Percentiles rank a stretch among this genome's conserved stretches.
phyloP scores from a whole-genome alignment of 2,888 invertebrate genomes.

The Tigriopus californicus region DNA sequence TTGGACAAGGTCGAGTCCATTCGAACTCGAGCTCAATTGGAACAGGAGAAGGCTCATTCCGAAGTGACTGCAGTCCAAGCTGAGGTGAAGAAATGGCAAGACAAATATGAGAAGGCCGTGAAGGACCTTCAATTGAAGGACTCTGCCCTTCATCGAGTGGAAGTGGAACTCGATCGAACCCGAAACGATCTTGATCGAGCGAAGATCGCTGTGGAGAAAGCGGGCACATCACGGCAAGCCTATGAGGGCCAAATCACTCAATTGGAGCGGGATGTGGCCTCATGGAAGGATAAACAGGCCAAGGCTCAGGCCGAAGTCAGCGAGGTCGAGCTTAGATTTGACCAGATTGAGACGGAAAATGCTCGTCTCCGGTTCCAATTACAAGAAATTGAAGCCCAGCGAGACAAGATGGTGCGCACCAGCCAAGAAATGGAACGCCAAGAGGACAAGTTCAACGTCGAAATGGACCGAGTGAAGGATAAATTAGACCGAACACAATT shows the following conservation, averaged over 20 bases:
- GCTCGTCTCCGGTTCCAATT: slow-evolving; percentile 22
- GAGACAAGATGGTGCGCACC: slow-evolving; percentile 4
- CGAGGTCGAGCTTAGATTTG: slow-evolving; percentile 20
- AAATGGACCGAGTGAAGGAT: slow-evolving; percentile 19
- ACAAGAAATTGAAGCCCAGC: slow-evolving; percentile 21
- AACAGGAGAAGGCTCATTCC: slow-evolving; percentile 17
- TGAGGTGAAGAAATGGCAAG: slow-evolving; percentile 12
- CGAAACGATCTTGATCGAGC: slow-evolving; percentile 6
- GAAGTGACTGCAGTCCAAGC: slow-evolving; percentile 7
- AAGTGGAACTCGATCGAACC: slow-evolving; percentile 8
- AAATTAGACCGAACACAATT: slow-evolving; percentile 45
- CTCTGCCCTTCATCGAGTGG: slow-evolving; percentile 4
- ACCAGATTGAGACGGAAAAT: slow-evolving; percentile 37
- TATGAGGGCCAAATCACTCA: not conserved
- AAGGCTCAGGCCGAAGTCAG: slow-evolving; percentile 12
- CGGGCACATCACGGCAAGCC: not conserved
- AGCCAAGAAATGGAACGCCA: slow-evolving; percentile 9
- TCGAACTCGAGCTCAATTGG: slow-evolving; percentile 18
- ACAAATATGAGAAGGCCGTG: slow-evolving; percentile 1
- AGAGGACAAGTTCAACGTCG: slow-evolving; percentile 17
- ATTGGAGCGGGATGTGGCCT: not conserved
- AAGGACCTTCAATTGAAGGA: slow-evolving; percentile 5
- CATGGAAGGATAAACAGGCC: slow-evolving; percentile 15
- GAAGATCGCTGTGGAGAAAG: not conserved
- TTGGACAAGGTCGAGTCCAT: slow-evolving; percentile 49